Base-by-base conservation (phyloP, 2,888 invertebrate species). In the Venusia cambrica region DNA sequence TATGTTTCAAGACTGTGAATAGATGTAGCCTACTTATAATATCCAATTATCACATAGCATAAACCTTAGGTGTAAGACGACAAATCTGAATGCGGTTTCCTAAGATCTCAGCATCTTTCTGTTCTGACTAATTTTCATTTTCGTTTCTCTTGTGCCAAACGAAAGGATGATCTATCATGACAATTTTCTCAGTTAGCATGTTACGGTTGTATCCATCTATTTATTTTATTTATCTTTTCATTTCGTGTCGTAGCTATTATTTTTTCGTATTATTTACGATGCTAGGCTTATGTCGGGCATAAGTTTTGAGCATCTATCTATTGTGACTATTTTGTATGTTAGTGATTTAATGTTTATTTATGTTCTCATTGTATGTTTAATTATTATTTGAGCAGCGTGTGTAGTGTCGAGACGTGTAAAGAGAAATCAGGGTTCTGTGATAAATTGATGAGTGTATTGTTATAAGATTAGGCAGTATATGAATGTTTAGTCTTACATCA, bases 31-130 rank as follows among this genome's bases (percentile, higher is more conserved):
- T 60, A 61, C 57, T 55, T 62, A 53, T 67, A 62, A 57, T 53
- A 65, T 36, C 47, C 45, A 38, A 49, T 45, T 48, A 48, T 51
- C 50, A 51, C 44, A 48, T 48, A 43, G 38, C 35, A 16, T 37
- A 20, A n/a, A 39, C 18, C 17, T 47, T 61, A 61, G 51, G 39
- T 52, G 48, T 66, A 71, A 50, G 62, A 51, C 52, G 56, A 63
- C 64, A 69, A 71, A 67, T 62, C 66, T 77, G 64, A 75, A 71
- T 69, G 73, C 73, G 74, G 79, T 81, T 81, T 81, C 81, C 78
- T 63, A 70, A 75, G 83, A 84, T 84, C 83, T 84, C 83, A 76
- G 68, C 54, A 62, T 75, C 64, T 68, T 69, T 55, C 54, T 56
- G 58, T 53, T 67, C 60, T 54, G 58, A 58, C 57, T 58, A 46